A percentile compares a stretch with the other conserved stretches of the same genome.
Evolutionary conservation across 2,888 invertebrate genomes (phyloP).

Genomic region (Drosophila prostipennis): DNA sequence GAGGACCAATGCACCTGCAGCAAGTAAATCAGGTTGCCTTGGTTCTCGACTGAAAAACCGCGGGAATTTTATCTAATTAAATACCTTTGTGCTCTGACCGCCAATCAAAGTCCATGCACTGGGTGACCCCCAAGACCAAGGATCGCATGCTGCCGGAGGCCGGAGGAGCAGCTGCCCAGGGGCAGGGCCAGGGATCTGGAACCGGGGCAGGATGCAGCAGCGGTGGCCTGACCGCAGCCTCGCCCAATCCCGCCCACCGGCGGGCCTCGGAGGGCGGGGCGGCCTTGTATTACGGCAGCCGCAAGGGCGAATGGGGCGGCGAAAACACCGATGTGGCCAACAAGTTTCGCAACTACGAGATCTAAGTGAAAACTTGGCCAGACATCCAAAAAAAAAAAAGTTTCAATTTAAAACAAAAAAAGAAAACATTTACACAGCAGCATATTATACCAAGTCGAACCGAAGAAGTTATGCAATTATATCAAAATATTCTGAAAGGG

Average conservation of each 20-base stretch:
- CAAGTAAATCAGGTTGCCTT: constrained; percentile 47
- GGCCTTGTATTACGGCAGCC: constrained; percentile 88
- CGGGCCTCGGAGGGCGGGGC: constrained; percentile 94
- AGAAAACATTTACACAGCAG: constrained; percentile 7
- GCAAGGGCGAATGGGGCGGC: constrained; percentile 88
- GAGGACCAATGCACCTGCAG: constrained; percentile 45
- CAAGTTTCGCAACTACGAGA: constrained; percentile 96
- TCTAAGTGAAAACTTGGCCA: constrained; percentile 86
- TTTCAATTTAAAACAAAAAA: constrained; percentile 43
- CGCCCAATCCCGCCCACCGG: constrained; percentile 87
- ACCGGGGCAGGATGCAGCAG: constrained; percentile 78
- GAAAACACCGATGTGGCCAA: constrained; percentile 93
- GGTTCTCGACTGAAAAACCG: constrained; percentile 14
- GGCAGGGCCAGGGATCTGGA: constrained; percentile 39
- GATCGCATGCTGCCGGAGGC: constrained; percentile 92
- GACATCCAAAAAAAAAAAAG: constrained; percentile 13
- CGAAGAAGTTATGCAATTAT: constrained; percentile 28
- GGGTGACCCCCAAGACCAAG: constrained; percentile 95
- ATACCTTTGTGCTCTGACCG: constrained; percentile 10
- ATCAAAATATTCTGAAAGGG: constrained; percentile 32
- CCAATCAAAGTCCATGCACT: constrained; percentile 92
- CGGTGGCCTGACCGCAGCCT: constrained; percentile 86
- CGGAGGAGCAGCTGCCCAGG: constrained; percentile 69
- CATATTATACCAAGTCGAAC: constrained; percentile 19
- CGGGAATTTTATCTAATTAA: constrained; percentile 15